Evolutionary conservation across 2,113 vertebrate species (phyloP).

Genomic region (Pterocles orientalis): DNA sequence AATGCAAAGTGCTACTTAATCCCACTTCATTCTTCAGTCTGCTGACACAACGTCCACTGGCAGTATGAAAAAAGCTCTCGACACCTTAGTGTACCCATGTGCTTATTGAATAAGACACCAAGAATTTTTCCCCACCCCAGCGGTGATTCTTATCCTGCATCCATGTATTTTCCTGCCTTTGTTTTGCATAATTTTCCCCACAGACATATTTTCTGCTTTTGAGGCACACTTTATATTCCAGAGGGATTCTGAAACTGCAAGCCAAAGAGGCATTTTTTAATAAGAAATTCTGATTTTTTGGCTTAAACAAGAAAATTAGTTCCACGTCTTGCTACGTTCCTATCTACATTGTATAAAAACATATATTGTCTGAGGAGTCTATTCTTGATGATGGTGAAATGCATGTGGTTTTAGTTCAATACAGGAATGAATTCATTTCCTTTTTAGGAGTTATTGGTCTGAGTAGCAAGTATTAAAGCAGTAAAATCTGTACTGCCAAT

Average conservation of each 20-base stretch:
- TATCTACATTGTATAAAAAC: not conserved
- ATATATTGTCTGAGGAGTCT: rapidly evolving
- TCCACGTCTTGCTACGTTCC: not conserved
- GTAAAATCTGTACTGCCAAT: not conserved
- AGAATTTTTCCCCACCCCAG: not conserved
- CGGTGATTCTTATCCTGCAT: not conserved
- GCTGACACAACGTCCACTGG: not conserved
- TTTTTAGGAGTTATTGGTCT: constrained; percentile 19
- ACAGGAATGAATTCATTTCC: not conserved
- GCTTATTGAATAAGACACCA: not conserved
- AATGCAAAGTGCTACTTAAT: not conserved
- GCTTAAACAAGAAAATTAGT: not conserved
- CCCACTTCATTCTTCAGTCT: not conserved
- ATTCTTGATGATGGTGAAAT: not conserved
- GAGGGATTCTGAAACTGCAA: not conserved
- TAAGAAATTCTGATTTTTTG: not conserved
- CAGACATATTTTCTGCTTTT: not conserved
- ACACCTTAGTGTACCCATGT: rapidly evolving
- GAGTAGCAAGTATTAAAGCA: constrained; percentile 2
- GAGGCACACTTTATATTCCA: not conserved
- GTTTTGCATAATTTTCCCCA: not conserved
- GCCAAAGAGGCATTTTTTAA: not conserved
- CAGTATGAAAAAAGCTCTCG: not conserved
- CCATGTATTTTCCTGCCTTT: not conserved
- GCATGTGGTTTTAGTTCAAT: not conserved